These are phyloP conservation scores for Python bivittatus DNA, from an alignment of 2,113 vertebrate genomes.

Conservation along the genomic window DNA sequence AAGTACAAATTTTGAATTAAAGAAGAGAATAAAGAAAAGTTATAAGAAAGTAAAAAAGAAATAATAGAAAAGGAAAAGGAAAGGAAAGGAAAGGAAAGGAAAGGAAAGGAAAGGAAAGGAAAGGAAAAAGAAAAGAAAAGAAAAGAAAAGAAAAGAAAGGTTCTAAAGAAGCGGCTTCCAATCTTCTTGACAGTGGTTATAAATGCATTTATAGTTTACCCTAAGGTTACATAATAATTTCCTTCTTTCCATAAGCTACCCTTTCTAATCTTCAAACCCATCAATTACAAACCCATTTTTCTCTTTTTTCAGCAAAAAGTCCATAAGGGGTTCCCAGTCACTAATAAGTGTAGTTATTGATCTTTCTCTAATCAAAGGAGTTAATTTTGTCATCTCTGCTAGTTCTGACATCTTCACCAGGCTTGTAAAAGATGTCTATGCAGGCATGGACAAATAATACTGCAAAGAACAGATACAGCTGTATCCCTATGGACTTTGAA, in stretches of 20 bases:
- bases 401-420: neutral
- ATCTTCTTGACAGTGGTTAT: neutral
- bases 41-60: neutral
- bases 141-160: neutral
- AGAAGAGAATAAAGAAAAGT: neutral
- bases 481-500: neutral
- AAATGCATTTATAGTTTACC: neutral
- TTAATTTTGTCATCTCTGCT: neutral
- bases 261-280: neutral
- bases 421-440: neutral
- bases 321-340: neutral
- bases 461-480: neutral
- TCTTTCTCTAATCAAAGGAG: neutral
- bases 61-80: neutral
- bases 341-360: neutral
- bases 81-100: neutral
- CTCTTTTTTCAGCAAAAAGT: neutral
- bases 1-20: neutral
- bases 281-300: neutral
- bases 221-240: neutral
- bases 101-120: neutral
- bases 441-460: neutral
- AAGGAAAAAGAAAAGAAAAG: neutral
- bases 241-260: neutral
- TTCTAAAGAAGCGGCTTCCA: neutral